A percentile compares a stretch with the other conserved stretches of the same genome.
phyloP scores from a whole-genome alignment of 2,797 vertebrate species.

The Florisuga fusca region DNA sequence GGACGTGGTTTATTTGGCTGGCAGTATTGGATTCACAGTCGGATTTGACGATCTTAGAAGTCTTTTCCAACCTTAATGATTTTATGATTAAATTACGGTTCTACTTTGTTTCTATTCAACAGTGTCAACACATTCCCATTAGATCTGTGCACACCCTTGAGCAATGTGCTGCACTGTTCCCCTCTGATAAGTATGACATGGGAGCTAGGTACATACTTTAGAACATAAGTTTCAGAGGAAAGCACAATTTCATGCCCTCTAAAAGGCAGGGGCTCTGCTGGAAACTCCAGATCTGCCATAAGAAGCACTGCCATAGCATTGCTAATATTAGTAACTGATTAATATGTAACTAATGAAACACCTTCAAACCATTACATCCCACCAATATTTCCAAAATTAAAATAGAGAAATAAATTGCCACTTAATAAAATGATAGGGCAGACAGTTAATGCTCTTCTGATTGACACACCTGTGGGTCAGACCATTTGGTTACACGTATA shows the following conservation, averaged over 20 bases:
- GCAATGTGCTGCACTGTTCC: neutral
- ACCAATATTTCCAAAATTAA: neutral
- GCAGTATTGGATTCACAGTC: too few species aligned
- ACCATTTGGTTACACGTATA: neutral
- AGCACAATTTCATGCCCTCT: neutral
- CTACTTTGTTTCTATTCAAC: neutral
- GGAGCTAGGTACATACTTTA: neutral
- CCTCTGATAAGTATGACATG: neutral
- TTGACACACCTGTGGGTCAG: neutral
- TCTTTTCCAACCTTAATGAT: too few species aligned
- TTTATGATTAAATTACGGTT: neutral
- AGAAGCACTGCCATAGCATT: neutral
- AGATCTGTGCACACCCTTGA: neutral
- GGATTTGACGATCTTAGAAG: too few species aligned
- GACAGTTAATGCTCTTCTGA: neutral
- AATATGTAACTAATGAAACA: neutral
- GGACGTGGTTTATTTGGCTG: too few species aligned
- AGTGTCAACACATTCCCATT: neutral
- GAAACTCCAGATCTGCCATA: neutral
- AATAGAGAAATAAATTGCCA: neutral
- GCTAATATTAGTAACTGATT: neutral
- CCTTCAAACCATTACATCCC: neutral
- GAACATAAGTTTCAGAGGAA: neutral
- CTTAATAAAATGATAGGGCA: neutral
- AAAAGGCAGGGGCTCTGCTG: neutral